Evolutionary conservation across 2,888 invertebrate species (phyloP), one percentile per base, ranked within the genome.

Genomic region (Metopia argyrocephala): DNA sequence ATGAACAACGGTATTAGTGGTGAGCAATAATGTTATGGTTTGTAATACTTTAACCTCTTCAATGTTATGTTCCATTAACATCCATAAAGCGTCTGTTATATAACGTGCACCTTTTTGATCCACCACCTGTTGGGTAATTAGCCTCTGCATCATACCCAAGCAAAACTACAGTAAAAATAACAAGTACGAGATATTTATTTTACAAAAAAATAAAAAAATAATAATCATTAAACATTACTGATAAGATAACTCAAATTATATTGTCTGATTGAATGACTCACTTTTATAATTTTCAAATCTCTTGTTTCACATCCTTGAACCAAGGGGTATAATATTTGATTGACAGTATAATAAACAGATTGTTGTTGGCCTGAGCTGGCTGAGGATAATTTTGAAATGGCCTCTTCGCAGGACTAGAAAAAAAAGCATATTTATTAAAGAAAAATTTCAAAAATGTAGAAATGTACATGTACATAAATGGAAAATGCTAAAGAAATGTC

Each of bases 261-360:
- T n/a, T 56, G 9, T 45, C 23, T 54, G 25, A 38, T 28, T 38
- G 2, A 5, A 73, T 84, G 83, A 85, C 85, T 85, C 91, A 96
- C 96, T 93, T 96, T 96, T 65, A 98, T 97, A 85, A 99, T 95
- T 92, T 98, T 98, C 66, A 96, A 93, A 91, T 98, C 97, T 91
- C 97, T 98, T 27, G 98, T 98, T 90, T 98, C 98, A 92, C 98
- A 99, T 88, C 98, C 99, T 92, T 99, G 96, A 38, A 98, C 96
- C 84, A 99, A 92, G 0, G 99, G 98, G 91, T 98, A 98, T 76
- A 99, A 92, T 85, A 99, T 96, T 91, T 99, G 98, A 88, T 96
- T 95, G 80, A 97, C 96, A 23, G 97, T 95, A 89, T 96, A 96
- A 87, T 95, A 95, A 71, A 98, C 92, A n/a, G 96, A 95, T 84